These are phyloP conservation scores for Tamandua tetradactyla DNA, from an alignment of 2,797 vertebrate genomes.

Conservation along the genomic window DNA sequence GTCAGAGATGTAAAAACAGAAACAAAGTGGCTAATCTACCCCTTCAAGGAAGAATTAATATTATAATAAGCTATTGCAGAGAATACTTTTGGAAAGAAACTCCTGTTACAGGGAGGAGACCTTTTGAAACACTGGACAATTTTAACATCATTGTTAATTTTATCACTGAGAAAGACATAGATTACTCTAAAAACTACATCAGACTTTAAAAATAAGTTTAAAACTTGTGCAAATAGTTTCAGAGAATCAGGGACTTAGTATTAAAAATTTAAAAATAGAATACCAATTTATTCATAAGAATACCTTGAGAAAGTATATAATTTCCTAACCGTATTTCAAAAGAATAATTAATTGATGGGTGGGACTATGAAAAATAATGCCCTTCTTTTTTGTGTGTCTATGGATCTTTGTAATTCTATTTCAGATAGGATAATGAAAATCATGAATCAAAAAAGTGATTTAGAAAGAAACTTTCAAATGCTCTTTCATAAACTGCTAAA, in stretches of 20 bases:
- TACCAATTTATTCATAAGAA: not conserved
- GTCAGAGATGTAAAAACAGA: not conserved
- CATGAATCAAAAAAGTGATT: not conserved
- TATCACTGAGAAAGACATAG: not conserved
- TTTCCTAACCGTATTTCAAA: not conserved
- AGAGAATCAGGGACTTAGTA: not conserved
- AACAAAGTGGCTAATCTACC: not conserved
- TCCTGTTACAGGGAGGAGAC: not conserved
- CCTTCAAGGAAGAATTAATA: not conserved
- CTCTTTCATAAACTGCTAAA: not conserved
- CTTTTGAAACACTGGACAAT: conserved; percentile 36
- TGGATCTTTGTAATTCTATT: not conserved
- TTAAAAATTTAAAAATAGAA: conserved; percentile 20
- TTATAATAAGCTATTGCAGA: conserved; percentile 20
- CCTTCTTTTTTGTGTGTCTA: not conserved
- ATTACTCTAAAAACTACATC: conserved; percentile 1
- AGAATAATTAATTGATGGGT: not conserved
- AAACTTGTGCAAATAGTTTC: not conserved
- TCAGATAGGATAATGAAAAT: not conserved
- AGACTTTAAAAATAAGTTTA: conserved; percentile 29
- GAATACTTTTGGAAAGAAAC: not conserved
- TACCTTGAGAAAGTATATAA: not conserved
- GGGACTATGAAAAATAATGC: not conserved
- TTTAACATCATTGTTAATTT: conserved; percentile 6
- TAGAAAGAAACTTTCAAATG: not conserved